Evolutionary conservation across 2,113 vertebrate genomes (phyloP).

Genomic region (Abramis brama): DNA sequence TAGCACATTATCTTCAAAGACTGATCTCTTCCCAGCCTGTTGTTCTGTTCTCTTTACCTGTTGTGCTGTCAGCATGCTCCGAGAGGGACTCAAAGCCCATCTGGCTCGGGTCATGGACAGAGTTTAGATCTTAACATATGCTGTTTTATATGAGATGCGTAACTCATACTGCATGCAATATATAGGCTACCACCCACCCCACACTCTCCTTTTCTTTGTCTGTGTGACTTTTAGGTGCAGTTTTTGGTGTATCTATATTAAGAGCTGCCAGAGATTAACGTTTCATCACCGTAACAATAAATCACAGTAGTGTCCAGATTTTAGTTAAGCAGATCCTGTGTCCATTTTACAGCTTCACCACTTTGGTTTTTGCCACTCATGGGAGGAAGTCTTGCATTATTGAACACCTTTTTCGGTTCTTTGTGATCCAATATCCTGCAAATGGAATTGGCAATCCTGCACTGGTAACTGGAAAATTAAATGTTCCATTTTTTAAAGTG

Average conservation of each 20-base stretch:
- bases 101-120: conserved; percentile 12
- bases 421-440: conserved; percentile 46
- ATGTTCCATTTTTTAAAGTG: conserved; percentile 33
- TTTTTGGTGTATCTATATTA: conserved; percentile 28
- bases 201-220: neutral
- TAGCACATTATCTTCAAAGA: conserved; percentile 19
- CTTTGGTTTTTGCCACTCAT: conserved; percentile 10
- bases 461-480: conserved; percentile 33
- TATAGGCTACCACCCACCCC: neutral
- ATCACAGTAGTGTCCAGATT: conserved; percentile 29
- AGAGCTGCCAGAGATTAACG: neutral
- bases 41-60: conserved; percentile 25
- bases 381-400: conserved; percentile 37
- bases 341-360: conserved; percentile 4
- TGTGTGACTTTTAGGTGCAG: neutral
- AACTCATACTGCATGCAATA: neutral
- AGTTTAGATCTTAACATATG: conserved; percentile 28
- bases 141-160: neutral
- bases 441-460: conserved; percentile 12
- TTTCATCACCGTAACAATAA: conserved; percentile 23
- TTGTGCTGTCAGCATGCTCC: neutral
- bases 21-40: conserved; percentile 4
- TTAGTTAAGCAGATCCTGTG: conserved; percentile 19
- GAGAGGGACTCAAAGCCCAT: neutral
- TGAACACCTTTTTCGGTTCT: conserved; percentile 26